These are phyloP conservation scores for Damaliscus lunatus DNA, from an alignment of 2,113 vertebrate genomes.

Conservation along the genomic window DNA sequence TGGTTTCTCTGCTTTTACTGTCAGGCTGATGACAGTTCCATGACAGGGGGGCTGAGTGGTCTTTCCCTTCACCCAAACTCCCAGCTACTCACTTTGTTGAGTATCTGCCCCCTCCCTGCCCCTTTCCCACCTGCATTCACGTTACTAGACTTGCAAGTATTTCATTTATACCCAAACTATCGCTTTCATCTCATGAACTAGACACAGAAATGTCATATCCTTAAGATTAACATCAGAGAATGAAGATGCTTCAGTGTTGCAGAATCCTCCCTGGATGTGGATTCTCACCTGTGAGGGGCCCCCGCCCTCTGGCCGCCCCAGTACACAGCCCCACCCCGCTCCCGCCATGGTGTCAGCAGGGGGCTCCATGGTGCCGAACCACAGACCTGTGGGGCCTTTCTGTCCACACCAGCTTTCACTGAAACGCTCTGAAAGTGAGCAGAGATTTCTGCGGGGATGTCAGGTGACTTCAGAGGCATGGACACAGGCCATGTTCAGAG, in stretches of 20 bases:
- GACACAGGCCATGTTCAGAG: background rate
- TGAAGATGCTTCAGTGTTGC: fast-evolving
- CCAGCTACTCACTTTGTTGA: background rate
- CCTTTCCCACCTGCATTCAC: fast-evolving
- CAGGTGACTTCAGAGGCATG: background rate
- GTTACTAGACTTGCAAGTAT: background rate
- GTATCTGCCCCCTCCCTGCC: too few species aligned
- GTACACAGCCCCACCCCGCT: background rate
- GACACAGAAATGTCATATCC: background rate
- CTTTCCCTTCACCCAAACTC: too few species aligned
- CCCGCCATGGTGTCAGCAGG: background rate
- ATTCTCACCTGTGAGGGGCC: background rate
- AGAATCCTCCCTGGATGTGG: fast-evolving
- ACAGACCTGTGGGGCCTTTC: background rate
- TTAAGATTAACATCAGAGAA: background rate
- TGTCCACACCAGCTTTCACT: background rate
- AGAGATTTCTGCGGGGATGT: background rate
- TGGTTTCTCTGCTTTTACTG: background rate
- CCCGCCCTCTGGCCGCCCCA: fast-evolving
- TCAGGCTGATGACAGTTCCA: background rate
- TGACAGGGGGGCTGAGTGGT: background rate
- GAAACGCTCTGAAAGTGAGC: background rate
- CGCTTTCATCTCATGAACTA: background rate
- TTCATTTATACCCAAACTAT: background rate
- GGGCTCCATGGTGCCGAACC: background rate